Evolutionary conservation across 2,888 invertebrate species (phyloP).

Genomic region (Rhagium mordax): DNA sequence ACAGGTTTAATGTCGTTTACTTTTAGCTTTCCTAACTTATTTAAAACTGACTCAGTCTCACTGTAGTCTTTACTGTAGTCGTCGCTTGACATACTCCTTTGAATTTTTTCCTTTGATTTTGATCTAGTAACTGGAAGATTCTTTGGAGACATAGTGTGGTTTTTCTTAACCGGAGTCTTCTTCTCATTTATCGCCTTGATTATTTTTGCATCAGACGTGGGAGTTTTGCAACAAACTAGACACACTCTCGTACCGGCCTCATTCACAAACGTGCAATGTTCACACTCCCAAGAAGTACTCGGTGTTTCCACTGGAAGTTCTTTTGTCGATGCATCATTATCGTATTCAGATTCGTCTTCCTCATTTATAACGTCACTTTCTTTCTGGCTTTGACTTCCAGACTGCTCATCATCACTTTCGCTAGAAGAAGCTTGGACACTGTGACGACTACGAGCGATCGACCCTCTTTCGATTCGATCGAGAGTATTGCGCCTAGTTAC

Average conservation of each 20-base stretch:
- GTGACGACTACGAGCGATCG: constrained; percentile 56
- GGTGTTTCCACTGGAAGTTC: constrained; percentile 67
- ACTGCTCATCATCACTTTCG: constrained; percentile 61
- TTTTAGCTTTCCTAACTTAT: constrained; percentile 64
- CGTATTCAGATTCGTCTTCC: constrained; percentile 60
- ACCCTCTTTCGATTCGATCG: constrained; percentile 59
- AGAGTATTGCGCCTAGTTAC: constrained; percentile 53
- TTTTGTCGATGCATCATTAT: constrained; percentile 62
- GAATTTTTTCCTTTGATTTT: constrained; percentile 45
- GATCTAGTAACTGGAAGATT: constrained; percentile 33
- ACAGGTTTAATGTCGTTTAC: constrained; percentile 48
- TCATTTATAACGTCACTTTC: constrained; percentile 56
- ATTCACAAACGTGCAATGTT: constrained; percentile 92
- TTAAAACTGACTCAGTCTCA: constrained; percentile 68
- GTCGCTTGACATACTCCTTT: constrained; percentile 62
- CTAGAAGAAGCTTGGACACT: constrained; percentile 61
- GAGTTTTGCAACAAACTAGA: constrained; percentile 89
- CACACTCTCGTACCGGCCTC: constrained; percentile 86
- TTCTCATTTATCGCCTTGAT: constrained; percentile 38
- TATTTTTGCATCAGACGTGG: constrained; percentile 65
- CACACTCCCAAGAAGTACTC: constrained; percentile 84
- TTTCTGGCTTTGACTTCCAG: constrained; percentile 57
- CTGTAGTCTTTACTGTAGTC: constrained; percentile 68
- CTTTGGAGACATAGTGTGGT: constrained; percentile 34
- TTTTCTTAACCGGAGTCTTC: constrained; percentile 36